Evolutionary conservation across 30 jellyfish, hydroid and myxozoan genomes (phyloP).

Genomic region (Nemopilema nomurai): DNA sequence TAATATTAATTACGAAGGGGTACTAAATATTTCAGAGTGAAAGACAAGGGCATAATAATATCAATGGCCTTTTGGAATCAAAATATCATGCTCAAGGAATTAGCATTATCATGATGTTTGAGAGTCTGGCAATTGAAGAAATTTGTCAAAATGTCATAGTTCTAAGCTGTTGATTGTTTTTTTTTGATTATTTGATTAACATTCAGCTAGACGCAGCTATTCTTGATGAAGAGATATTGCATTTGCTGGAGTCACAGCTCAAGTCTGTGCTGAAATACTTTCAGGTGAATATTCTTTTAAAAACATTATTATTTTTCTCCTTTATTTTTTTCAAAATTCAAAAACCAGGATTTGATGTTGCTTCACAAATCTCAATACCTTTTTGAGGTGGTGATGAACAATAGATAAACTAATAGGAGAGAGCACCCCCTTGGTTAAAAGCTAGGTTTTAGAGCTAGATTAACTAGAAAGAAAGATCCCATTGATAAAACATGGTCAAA

Average conservation of each 20-base stretch:
- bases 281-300: constrained; percentile 49
- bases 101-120: too few species aligned
- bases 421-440: constrained; percentile 5
- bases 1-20: too few species aligned
- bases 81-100: too few species aligned
- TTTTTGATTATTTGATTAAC: neutral
- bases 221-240: constrained; percentile 57
- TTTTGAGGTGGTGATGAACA: neutral
- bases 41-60: too few species aligned
- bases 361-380: neutral
- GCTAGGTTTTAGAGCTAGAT: neutral
- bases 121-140: too few species aligned
- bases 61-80: neutral
- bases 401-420: constrained; percentile 6
- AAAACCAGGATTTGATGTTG: too few species aligned
- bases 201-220: constrained; percentile 49
- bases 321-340: too few species aligned
- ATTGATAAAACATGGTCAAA: neutral
- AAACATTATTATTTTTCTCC: too few species aligned
- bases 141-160: too few species aligned
- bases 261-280: constrained; percentile 28
- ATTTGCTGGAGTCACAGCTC: constrained; percentile 40
- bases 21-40: too few species aligned
- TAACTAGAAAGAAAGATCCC: neutral
- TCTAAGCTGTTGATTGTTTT: too few species aligned